Percentiles rank a stretch among this genome's conserved stretches.
phyloP scores from a whole-genome alignment of 2,797 vertebrate species.

The Pogoniulus pusillus region DNA sequence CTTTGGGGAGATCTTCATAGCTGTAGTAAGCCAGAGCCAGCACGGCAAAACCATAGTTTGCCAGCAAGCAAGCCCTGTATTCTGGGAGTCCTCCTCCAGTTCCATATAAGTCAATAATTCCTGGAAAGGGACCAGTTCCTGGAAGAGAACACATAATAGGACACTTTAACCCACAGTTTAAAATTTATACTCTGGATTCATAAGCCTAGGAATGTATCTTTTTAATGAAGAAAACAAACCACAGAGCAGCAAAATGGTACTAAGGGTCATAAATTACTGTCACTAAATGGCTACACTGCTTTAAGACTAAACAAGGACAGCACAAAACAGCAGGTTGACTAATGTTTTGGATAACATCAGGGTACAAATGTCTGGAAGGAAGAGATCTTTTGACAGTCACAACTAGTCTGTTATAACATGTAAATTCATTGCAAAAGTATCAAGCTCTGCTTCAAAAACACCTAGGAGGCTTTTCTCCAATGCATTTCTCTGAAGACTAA shows the following conservation, averaged over 20 bases:
- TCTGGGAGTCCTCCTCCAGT: constrained; percentile 83
- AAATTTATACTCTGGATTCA: neutral
- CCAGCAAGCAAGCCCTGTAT: constrained; percentile 85
- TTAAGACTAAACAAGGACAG: neutral
- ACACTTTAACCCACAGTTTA: neutral
- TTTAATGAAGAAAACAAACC: neutral
- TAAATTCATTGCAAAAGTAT: neutral
- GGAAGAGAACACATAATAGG: neutral
- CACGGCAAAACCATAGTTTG: constrained; percentile 84
- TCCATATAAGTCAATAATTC: constrained; percentile 84
- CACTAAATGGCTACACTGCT: neutral
- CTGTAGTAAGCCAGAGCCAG: constrained; percentile 84
- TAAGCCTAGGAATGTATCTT: neutral
- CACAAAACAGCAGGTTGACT: neutral
- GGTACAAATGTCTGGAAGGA: neutral
- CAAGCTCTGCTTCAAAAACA: neutral
- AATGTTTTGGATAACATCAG: neutral
- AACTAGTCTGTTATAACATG: neutral
- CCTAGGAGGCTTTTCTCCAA: neutral
- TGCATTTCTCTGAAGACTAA: neutral
- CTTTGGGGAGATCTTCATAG: constrained; percentile 82
- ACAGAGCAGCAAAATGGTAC: neutral
- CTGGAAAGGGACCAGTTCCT: constrained; percentile 87
- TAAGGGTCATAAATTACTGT: neutral
- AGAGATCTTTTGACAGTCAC: neutral